Base-by-base conservation (phyloP, 2,113 vertebrate genomes). In the Natator depressus region DNA sequence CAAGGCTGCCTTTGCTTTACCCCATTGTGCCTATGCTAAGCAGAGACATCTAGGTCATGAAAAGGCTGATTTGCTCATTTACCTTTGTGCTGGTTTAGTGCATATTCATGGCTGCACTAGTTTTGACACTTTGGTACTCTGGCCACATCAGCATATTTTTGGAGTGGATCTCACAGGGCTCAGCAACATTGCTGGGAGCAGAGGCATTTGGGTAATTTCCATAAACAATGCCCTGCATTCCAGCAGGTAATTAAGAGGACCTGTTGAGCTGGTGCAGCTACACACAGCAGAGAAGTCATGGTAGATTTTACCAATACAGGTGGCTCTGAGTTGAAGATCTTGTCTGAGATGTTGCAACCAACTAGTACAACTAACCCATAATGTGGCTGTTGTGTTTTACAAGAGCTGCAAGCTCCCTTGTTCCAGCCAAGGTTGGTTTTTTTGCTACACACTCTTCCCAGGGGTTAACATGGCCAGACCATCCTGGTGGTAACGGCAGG, bases 401-500 rank as follows among this genome's bases (percentile, higher is more conserved):
- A 53, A 0, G n/a, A 46, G 5, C 8, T 62, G 57, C 81, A 82
- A 80, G 38, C 6, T 84, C 76, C 7, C 6, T 76, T 12, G 1
- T 76, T 25, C 42, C 22, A 46, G 42, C 42, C 10, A 0, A 1
- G 4, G 47, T 38, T 72, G 65, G 5, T 72, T 62, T 9, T 62
- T 82, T 85, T 69, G 16, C 3, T 4, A 0, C 5, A 1, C 87
- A n/a, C 0, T 76, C 69, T 24, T 31, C 75, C 89, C 92, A 46
- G 0, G 0, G 6, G 35, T 1, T 29, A 47, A 78, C 25, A 4
- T 6, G 38, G 42, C 38, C 24, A 78, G 42, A 27, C 82, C 17
- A 78, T 76, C 35, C 1, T 35, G 57, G 65, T 35, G 57, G 3
- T 50, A 59, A 62, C 72, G 31, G 17, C 0, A 14, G 31, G 92